Conservation (phyloP, 92 coral and sea anemone genomes). For the Porites lobata region DNA sequence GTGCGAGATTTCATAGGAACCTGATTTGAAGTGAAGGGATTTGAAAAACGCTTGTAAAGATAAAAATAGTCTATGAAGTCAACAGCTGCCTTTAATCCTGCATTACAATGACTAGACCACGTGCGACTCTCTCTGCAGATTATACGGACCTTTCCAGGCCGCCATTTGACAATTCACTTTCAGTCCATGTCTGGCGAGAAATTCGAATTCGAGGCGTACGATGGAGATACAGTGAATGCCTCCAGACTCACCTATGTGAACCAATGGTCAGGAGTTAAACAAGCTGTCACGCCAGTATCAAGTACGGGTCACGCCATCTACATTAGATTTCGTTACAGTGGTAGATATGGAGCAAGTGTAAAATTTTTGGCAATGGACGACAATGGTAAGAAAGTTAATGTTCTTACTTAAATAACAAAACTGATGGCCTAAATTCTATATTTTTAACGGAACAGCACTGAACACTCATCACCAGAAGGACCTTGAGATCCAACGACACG, state of each 20-base stretch:
- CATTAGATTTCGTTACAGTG: constrained; percentile 55
- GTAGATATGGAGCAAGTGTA: constrained; percentile 9
- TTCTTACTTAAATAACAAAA: not conserved
- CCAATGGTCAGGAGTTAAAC: constrained; percentile 42
- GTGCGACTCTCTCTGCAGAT: constrained; percentile 4
- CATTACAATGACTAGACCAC: too few relatives aligned
- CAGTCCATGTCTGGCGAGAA: constrained; percentile 50
- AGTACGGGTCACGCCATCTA: constrained; percentile 58
- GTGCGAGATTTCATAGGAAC: not conserved
- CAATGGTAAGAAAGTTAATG: constrained; percentile 32
- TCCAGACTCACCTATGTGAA: constrained; percentile 48
- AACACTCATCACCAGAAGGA: not conserved
- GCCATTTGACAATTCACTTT: constrained; percentile 42
- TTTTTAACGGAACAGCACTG: not conserved
- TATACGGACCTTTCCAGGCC: constrained; percentile 29
- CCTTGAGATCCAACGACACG: not conserved
- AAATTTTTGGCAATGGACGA: constrained; percentile 37
- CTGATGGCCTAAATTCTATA: not conserved
- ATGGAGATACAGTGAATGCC: constrained; percentile 58
- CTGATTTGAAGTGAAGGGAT: not conserved
- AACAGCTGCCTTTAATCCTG: too few relatives aligned
- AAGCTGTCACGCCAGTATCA: constrained; percentile 46
- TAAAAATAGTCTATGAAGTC: not conserved
- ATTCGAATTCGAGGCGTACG: constrained; percentile 45
- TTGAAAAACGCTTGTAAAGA: not conserved